phyloP scores from a whole-genome alignment of 2,113 vertebrate genomes.

The Podarcis raffonei region DNA sequence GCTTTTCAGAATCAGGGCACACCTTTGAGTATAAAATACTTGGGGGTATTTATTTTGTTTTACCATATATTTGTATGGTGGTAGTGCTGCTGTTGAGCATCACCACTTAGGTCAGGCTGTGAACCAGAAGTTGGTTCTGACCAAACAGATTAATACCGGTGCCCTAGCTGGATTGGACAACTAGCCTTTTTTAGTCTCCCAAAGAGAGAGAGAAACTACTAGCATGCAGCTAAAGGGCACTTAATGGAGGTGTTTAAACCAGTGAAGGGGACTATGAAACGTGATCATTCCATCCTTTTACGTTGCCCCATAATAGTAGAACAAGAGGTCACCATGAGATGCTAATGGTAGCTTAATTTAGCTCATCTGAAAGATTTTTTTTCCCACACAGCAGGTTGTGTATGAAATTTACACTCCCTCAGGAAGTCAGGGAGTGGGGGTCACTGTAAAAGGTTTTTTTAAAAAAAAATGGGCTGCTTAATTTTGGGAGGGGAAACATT shows the following conservation, averaged over 20 bases:
- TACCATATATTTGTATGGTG: background rate
- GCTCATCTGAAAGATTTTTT: conserved; percentile 64
- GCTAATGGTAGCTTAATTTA: conserved; percentile 73
- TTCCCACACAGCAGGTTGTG: conserved; percentile 59
- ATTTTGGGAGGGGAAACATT: conserved; percentile 22
- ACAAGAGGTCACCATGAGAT: conserved; percentile 68
- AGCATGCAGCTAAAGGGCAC: background rate
- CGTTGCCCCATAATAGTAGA: conserved; percentile 59
- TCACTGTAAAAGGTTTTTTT: conserved; percentile 42
- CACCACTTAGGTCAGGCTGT: background rate
- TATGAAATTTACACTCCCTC: conserved; percentile 68
- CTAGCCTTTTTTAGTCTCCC: background rate
- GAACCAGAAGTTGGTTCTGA: background rate
- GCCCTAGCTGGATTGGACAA: accelerated
- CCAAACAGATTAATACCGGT: background rate
- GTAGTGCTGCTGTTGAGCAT: background rate
- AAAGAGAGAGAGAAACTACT: background rate
- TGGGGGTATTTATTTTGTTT: background rate
- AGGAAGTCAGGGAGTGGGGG: conserved; percentile 58
- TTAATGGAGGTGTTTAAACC: conserved; percentile 62
- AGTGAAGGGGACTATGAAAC: conserved; percentile 60
- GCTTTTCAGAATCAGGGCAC: background rate
- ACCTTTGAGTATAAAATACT: background rate
- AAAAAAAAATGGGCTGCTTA: conserved; percentile 18
- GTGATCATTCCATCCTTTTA: conserved; percentile 57